Base-by-base conservation (phyloP, 1,140 invertebrate genomes). In the Drosophila nikananu region DNA sequence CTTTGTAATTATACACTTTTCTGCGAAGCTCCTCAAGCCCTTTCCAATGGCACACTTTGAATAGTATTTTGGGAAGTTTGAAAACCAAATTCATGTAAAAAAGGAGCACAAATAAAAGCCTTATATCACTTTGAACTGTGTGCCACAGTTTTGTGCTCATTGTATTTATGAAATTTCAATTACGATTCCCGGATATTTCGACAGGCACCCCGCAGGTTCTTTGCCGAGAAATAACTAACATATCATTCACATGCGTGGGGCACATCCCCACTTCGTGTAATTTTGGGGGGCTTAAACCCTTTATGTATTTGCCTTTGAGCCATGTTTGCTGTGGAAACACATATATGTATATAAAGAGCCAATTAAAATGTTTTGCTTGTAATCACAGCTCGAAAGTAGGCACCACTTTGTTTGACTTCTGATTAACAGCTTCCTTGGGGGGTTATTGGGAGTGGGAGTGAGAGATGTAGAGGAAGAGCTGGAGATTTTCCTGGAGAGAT, bases 331-430 rank as follows among this genome's bases (percentile, higher is more conserved):
- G n/a, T 21, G 46, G 30, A 41, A 39, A 60, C 55, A 51, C 25
- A 27, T 27, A 27, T 6, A 30, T 30, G 5, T 19, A 62, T 65
- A 66, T 59, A 77, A 77, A 60, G 62, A 60, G 42, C 41, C 59
- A 73, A 52, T 61, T 82, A 67, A 83, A 75, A 76, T 65, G 71
- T 73, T 73, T 30, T 84, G 58, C 59, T 42, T 66, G 72, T 86
- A 86, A 86, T 84, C 80, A 81, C 58, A 62, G 74, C 74, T 65
- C 46, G 58, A 82, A 83, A 82, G 83, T 82, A 86, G 77, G 79
- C 83, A 78, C 37, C 73, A 76, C 59, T 84, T 79, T 86, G 83
- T 86, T 86, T 86, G 83, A 79, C 75, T 82, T 86, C 75, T 83
- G 80, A 86, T 86, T 86, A 86, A 86, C 78, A 74, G 83, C 82